phyloP scores from a whole-genome alignment of 2,797 vertebrate species.

The Pterois miles region DNA sequence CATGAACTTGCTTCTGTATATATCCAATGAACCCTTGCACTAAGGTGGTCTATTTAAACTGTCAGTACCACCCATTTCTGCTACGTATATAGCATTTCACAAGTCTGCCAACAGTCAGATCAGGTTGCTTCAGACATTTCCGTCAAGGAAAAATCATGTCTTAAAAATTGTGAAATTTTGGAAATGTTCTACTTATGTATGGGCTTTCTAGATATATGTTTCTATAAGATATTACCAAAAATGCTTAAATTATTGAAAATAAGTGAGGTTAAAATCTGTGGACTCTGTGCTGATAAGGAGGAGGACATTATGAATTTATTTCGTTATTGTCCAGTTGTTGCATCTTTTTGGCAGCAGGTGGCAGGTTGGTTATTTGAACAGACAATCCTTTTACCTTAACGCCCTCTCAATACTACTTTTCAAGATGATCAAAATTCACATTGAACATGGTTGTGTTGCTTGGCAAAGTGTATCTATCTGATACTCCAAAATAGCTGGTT shows the following conservation, averaged over 20 bases:
- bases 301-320: background rate
- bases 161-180: background rate
- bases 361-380: background rate
- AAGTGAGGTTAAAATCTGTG: background rate
- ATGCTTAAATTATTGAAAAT: too few relatives aligned
- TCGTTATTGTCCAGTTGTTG: background rate
- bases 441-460: background rate
- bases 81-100: background rate
- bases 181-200: background rate
- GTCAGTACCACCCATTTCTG: background rate
- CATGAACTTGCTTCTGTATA: background rate
- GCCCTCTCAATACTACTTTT: background rate
- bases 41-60: background rate
- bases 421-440: background rate
- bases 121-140: background rate
- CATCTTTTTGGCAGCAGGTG: background rate
- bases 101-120: background rate
- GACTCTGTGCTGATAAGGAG: too few relatives aligned
- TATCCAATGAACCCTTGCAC: background rate
- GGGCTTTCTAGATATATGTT: background rate
- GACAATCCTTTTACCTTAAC: background rate
- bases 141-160: background rate
- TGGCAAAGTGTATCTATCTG: background rate
- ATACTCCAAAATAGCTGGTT: background rate
- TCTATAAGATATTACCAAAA: background rate